Conservation (phyloP, 2,888 invertebrate genomes). For the Macrosiphum euphorbiae region DNA sequence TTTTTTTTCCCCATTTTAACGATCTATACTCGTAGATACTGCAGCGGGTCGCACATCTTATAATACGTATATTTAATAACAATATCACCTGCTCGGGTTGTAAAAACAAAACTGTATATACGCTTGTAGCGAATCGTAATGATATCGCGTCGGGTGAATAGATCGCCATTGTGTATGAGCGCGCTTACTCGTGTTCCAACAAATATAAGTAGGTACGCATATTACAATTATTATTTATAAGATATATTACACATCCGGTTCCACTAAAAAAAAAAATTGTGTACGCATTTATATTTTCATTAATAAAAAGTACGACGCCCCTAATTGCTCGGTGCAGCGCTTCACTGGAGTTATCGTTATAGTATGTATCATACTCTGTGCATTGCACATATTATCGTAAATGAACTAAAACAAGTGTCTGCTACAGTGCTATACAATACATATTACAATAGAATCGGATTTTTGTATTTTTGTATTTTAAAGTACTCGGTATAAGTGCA, state of each 20-base stretch:
- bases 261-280: background rate
- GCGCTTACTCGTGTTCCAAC: background rate
- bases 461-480: background rate
- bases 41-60: background rate
- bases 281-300: background rate
- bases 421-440: background rate
- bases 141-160: slow-evolving; percentile 15
- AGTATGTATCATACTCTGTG: background rate
- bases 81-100: slow-evolving; percentile 40
- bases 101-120: slow-evolving; percentile 30
- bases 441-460: too few relatives aligned
- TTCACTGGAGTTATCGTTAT: background rate
- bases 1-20: slow-evolving; percentile 29
- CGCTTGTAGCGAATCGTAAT: slow-evolving; percentile 33
- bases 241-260: background rate
- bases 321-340: background rate
- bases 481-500: background rate
- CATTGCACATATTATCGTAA: background rate
- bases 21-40: slow-evolving; percentile 51
- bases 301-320: background rate
- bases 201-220: background rate
- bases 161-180: background rate
- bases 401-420: background rate
- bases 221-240: slow-evolving; percentile 5
- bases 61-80: background rate